These are phyloP conservation scores for Hydrophis major DNA, from an alignment of 2,797 vertebrate genomes.

Conservation along the genomic window DNA sequence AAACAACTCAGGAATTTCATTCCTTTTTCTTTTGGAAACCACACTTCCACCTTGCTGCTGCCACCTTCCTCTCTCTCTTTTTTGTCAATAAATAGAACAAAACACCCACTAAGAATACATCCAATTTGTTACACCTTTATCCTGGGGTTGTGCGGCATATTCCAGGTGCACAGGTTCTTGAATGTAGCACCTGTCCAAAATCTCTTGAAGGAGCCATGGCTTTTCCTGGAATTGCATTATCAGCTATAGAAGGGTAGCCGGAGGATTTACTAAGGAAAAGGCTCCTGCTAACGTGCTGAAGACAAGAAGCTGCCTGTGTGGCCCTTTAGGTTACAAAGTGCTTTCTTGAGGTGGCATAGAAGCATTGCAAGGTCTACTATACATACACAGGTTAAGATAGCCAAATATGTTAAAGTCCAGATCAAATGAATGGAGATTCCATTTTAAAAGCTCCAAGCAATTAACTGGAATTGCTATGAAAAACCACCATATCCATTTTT, in stretches of 20 bases:
- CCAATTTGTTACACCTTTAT: neutral
- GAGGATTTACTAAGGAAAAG: neutral
- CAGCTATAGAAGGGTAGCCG: neutral
- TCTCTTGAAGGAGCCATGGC: neutral
- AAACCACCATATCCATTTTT: neutral
- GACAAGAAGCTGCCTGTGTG: neutral
- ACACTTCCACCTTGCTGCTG: neutral
- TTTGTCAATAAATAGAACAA: neutral
- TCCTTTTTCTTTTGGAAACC: neutral
- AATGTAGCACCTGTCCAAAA: neutral
- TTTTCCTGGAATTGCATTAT: neutral
- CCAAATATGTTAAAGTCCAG: neutral
- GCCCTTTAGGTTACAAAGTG: neutral
- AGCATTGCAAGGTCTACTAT: neutral
- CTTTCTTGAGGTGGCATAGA: neutral
- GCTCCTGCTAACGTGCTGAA: neutral
- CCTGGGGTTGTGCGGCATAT: neutral
- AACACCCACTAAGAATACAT: neutral
- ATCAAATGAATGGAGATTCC: neutral
- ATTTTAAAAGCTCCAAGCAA: neutral
- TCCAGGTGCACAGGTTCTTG: neutral
- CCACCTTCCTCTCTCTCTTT: neutral
- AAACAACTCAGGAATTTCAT: neutral
- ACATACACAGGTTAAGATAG: neutral
- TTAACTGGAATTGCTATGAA: neutral